Conservation (phyloP, 2,113 vertebrate genomes). For the Stercorarius parasiticus region DNA sequence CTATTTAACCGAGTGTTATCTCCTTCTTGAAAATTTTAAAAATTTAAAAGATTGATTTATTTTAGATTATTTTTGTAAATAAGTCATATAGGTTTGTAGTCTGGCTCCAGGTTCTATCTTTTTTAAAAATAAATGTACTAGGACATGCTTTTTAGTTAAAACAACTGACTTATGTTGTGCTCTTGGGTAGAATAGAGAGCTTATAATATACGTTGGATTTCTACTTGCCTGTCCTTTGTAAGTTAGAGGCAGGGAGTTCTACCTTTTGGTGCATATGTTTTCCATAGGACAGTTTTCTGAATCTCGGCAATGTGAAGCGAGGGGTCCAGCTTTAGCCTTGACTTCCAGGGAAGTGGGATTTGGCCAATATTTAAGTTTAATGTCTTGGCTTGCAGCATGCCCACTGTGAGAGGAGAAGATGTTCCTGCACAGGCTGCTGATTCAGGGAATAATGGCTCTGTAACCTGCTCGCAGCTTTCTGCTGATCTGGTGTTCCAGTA, state of each 20-base stretch:
- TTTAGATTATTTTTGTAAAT: not conserved
- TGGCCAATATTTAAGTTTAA: not conserved
- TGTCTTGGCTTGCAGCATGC: not conserved
- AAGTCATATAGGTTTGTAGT: not conserved
- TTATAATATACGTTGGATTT: not conserved
- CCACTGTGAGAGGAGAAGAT: not conserved
- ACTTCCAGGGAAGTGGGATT: not conserved
- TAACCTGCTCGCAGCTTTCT: not conserved
- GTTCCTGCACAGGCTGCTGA: not conserved
- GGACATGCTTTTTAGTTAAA: not conserved
- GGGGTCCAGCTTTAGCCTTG: not conserved
- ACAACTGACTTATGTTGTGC: not conserved
- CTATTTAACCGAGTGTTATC: not conserved
- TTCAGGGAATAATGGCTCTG: not conserved
- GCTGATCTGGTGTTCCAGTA: not conserved
- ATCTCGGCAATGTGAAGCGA: rapidly evolving
- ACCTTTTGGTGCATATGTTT: not conserved
- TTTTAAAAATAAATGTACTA: not conserved
- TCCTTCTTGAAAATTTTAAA: not conserved
- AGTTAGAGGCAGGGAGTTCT: not conserved
- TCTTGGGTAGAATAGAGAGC: not conserved
- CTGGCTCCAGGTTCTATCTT: not conserved
- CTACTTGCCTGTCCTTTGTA: not conserved
- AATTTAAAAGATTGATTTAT: not conserved
- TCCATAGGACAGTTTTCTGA: not conserved